Evolutionary conservation across 2,797 vertebrate species (phyloP).

Genomic region (Cottoperca gobio): DNA sequence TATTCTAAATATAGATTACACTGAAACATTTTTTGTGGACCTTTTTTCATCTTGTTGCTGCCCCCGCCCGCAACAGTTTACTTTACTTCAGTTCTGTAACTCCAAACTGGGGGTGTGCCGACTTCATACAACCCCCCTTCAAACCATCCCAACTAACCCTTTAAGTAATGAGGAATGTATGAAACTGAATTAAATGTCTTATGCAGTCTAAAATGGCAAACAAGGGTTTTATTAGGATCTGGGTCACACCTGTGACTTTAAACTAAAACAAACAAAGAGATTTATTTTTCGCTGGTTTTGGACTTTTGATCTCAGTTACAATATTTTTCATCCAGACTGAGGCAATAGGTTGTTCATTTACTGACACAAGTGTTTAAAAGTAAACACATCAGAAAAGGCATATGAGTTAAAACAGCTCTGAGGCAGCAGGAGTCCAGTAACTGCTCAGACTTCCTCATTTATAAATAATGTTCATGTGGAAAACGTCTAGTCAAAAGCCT

Average conservation of each 20-base stretch:
- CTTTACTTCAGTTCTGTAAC: no score
- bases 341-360: background rate
- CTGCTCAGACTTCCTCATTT: background rate
- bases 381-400: background rate
- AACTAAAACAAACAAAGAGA: background rate
- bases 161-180: background rate
- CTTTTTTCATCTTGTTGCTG: no score
- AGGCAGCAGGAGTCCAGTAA: background rate
- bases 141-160: no score
- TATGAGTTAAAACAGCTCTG: background rate
- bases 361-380: background rate
- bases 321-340: background rate
- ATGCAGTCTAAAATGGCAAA: background rate
- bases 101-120: no score
- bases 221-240: background rate
- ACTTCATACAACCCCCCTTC: no score
- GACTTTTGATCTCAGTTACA: background rate
- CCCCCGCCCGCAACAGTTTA: no score
- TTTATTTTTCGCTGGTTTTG: background rate
- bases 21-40: no score
- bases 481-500: background rate
- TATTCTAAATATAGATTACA: no score
- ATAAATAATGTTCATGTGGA: constrained; percentile 10
- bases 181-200: background rate
- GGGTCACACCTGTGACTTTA: background rate